Percentiles rank a stretch among this genome's conserved stretches.
phyloP scores from a whole-genome alignment of 2,113 vertebrate genomes.

The Amazona vittata region DNA sequence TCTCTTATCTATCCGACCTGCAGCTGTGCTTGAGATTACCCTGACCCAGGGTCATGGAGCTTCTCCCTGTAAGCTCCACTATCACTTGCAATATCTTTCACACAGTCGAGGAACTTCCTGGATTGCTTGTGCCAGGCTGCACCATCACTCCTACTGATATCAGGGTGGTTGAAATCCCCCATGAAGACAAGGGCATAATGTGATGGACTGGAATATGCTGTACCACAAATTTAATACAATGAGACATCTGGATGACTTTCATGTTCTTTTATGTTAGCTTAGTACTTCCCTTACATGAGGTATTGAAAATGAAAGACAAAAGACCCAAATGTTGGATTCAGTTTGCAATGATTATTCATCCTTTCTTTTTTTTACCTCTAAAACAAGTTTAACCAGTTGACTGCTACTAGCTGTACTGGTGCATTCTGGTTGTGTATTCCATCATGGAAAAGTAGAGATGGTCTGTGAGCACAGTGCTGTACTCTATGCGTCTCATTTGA shows the following conservation, averaged over 20 bases:
- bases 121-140: not conserved
- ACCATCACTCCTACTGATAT: not conserved
- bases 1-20: not conserved
- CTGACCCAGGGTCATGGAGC: not conserved
- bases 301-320: not conserved
- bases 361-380: not conserved
- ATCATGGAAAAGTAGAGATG: not conserved
- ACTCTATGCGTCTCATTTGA: not conserved
- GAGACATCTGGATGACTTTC: not conserved
- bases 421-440: not conserved
- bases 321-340: not conserved
- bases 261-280: not conserved
- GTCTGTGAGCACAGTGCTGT: not conserved
- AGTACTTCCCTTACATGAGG: not conserved
- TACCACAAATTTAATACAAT: not conserved
- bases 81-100: not conserved
- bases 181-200: not conserved
- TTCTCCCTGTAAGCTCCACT: not conserved
- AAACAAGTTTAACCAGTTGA: not conserved
- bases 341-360: not conserved
- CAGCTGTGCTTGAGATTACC: not conserved
- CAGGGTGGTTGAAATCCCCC: not conserved
- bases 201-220: not conserved
- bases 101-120: not conserved
- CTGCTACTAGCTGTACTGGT: not conserved